Evolutionary conservation across 2,888 invertebrate species (phyloP).

Genomic region (Xylophagus ater): DNA sequence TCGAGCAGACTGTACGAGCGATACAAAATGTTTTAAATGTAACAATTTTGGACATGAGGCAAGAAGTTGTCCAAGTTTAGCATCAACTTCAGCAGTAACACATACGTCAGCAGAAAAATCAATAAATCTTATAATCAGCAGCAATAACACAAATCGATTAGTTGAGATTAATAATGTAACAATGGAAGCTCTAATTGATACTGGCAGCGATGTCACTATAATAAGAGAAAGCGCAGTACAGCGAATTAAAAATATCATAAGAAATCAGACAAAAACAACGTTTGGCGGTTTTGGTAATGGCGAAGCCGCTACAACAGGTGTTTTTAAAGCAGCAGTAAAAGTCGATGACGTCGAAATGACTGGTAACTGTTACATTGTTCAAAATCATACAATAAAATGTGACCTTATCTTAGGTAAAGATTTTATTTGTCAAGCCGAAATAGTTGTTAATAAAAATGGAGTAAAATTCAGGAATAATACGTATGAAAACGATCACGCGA

Average conservation of each 20-base stretch:
- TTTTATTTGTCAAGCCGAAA: too few relatives aligned
- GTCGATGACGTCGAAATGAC: too few relatives aligned
- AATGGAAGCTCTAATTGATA: conserved; percentile 4
- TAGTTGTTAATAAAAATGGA: too few relatives aligned
- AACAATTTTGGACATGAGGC: too few relatives aligned
- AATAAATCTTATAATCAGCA: conserved; percentile 1
- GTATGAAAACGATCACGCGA: too few relatives aligned
- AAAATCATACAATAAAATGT: too few relatives aligned
- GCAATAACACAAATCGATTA: conserved; percentile 2
- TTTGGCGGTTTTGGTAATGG: conserved; percentile 8
- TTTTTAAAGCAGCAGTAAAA: conserved; percentile 2
- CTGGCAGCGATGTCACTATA: conserved; percentile 7
- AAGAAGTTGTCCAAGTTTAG: not conserved
- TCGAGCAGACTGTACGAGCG: conserved; percentile 17
- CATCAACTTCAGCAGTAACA: too few relatives aligned
- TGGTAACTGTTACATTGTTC: too few relatives aligned
- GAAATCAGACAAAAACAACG: not conserved
- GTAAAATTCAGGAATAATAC: too few relatives aligned
- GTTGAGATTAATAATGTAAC: conserved; percentile 1
- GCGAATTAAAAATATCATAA: not conserved
- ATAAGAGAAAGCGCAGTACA: conserved; percentile 4
- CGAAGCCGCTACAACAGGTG: conserved; percentile 6
- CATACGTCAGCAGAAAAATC: not conserved
- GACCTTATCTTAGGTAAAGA: too few relatives aligned
- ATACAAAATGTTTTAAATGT: conserved; percentile 28